Evolutionary conservation across 1,140 invertebrate species (phyloP).

Genomic region (Macrotrachela quadricornifera): DNA sequence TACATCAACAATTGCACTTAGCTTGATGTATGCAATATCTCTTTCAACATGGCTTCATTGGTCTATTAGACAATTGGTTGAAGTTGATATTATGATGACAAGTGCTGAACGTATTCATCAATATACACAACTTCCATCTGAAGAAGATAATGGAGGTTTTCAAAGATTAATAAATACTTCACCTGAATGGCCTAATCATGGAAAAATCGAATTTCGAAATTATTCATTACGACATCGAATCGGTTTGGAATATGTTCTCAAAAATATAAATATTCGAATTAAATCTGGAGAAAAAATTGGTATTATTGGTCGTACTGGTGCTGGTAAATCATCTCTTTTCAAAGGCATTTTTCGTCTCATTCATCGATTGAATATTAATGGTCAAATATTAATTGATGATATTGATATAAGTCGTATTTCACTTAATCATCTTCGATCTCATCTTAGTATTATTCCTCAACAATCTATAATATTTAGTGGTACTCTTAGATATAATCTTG

Average conservation of each 20-base stretch:
- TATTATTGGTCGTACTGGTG: constrained; percentile 59
- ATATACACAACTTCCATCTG: too few species aligned
- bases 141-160: too few species aligned
- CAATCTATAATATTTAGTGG: constrained; percentile 31
- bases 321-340: constrained; percentile 64
- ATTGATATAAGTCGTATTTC: constrained; percentile 42
- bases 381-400: constrained; percentile 43
- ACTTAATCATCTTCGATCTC: constrained; percentile 44
- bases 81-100: too few species aligned
- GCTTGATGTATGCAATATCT: too few species aligned
- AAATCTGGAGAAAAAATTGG: constrained; percentile 34
- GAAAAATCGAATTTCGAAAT: constrained; percentile 4
- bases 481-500: constrained; percentile 23
- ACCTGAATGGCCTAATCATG: constrained; percentile 1
- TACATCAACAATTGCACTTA: too few species aligned
- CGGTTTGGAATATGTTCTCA: constrained; percentile 4
- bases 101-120: constrained; percentile 2
- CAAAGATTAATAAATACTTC: too few species aligned
- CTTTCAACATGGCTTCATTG: too few species aligned
- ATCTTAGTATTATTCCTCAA: constrained; percentile 61
- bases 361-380: constrained; percentile 32
- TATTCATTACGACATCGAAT: constrained; percentile 3
- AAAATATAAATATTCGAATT: constrained; percentile 1
- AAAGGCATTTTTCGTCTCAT: constrained; percentile 35
- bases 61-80: too few species aligned